Evolutionary conservation across 2,113 vertebrate genomes (phyloP).

Genomic region (Theropithecus gelada): DNA sequence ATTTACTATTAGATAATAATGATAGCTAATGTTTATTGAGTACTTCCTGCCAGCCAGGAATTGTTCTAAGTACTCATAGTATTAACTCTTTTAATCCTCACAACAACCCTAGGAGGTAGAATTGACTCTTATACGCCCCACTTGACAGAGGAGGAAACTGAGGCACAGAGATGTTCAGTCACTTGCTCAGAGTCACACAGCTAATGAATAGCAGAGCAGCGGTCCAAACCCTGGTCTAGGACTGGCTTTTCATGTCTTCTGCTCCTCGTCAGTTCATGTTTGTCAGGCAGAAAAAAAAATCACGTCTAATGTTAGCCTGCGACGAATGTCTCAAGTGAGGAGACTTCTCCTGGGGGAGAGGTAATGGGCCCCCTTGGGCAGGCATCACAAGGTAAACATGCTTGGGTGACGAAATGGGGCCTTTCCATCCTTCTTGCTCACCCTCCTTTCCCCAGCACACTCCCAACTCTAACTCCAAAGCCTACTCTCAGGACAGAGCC

Average conservation of each 20-base stretch:
- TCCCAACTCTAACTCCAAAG: not conserved
- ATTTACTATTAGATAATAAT: not conserved
- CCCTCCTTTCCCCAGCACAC: not conserved
- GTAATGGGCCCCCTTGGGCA: fast-evolving
- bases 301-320: not conserved
- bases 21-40: not conserved
- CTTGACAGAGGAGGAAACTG: not conserved
- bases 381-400: not conserved
- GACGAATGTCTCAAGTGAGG: not conserved
- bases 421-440: not conserved
- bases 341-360: not conserved
- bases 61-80: not conserved
- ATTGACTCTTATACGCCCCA: not conserved
- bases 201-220: not conserved
- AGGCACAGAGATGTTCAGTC: not conserved
- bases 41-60: not conserved
- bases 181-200: not conserved
- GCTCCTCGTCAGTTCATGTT: not conserved
- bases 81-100: not conserved
- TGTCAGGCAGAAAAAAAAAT: not conserved
- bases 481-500: not conserved
- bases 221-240: not conserved
- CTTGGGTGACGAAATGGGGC: not conserved
- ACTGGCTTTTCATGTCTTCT: not conserved
- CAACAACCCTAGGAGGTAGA: not conserved